These are phyloP conservation scores for Thereva unica DNA, from an alignment of 2,888 invertebrate genomes.

Conservation along the genomic window DNA sequence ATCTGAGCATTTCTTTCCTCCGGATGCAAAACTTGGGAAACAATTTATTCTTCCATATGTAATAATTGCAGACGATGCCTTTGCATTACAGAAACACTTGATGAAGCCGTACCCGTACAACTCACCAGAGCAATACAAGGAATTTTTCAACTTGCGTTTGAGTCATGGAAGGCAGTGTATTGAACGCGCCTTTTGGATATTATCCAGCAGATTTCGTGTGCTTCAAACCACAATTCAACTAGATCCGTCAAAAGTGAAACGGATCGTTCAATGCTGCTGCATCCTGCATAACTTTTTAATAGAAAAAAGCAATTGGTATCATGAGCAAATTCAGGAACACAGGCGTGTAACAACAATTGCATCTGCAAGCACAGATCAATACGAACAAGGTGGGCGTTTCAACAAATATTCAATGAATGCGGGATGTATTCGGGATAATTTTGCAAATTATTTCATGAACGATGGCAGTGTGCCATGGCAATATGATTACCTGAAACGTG, in stretches of 20 bases:
- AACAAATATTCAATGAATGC: no score
- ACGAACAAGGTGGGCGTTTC: no score
- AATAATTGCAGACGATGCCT: background rate
- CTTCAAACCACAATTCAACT: constrained; percentile 2
- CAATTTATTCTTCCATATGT: background rate
- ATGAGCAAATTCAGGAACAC: no score
- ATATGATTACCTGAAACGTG: no score
- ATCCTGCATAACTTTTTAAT: no score
- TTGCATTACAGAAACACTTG: background rate
- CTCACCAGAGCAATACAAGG: background rate
- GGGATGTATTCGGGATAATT: no score
- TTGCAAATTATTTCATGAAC: no score
- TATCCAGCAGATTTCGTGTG: background rate
- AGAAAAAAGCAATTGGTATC: no score
- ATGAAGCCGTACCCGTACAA: background rate
- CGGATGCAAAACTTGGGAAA: background rate
- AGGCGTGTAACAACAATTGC: no score
- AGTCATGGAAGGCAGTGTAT: background rate
- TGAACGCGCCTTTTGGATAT: background rate
- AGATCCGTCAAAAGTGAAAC: background rate
- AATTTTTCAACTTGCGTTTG: background rate
- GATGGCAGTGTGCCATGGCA: no score
- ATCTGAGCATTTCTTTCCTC: background rate
- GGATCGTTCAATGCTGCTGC: background rate
- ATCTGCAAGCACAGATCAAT: no score